phyloP scores from a whole-genome alignment of 2,113 vertebrate species.

The Strix uralensis region DNA sequence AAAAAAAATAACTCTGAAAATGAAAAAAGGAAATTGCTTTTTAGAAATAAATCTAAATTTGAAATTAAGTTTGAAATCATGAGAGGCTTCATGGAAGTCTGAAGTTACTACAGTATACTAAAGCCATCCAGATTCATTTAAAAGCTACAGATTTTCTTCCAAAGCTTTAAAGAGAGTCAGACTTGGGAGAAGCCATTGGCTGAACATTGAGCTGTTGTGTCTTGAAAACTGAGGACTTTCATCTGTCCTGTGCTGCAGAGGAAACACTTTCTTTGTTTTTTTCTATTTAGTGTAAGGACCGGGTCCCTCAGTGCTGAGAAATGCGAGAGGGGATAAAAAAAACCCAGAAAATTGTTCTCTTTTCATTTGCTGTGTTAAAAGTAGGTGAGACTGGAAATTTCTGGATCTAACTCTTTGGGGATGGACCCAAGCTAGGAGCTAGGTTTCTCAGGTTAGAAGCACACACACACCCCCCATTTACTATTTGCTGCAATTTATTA shows the following conservation, averaged over 20 bases:
- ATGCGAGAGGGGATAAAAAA: not conserved
- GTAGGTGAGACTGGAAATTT: not conserved
- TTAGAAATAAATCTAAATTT: not conserved
- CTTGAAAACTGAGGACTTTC: not conserved
- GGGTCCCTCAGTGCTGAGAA: not conserved
- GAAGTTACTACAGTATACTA: not conserved
- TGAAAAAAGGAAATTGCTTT: not conserved
- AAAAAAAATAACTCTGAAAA: not conserved
- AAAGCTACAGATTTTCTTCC: not conserved
- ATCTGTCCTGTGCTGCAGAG: not conserved
- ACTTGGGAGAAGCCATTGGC: not conserved
- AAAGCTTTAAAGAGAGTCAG: not conserved
- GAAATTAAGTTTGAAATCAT: not conserved
- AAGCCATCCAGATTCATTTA: not conserved
- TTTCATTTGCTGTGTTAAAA: not conserved
- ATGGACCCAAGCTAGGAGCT: not conserved
- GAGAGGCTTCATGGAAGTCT: not conserved
- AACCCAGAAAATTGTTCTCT: not conserved
- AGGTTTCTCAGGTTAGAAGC: not conserved
- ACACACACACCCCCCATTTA: not conserved
- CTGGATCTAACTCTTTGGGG: not conserved
- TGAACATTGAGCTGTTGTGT: not conserved
- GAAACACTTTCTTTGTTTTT: not conserved
- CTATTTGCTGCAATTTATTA: not conserved
- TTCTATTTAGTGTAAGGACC: not conserved